Evolutionary conservation across 2,888 invertebrate species (phyloP).

Genomic region (Drosophila infuscata): DNA sequence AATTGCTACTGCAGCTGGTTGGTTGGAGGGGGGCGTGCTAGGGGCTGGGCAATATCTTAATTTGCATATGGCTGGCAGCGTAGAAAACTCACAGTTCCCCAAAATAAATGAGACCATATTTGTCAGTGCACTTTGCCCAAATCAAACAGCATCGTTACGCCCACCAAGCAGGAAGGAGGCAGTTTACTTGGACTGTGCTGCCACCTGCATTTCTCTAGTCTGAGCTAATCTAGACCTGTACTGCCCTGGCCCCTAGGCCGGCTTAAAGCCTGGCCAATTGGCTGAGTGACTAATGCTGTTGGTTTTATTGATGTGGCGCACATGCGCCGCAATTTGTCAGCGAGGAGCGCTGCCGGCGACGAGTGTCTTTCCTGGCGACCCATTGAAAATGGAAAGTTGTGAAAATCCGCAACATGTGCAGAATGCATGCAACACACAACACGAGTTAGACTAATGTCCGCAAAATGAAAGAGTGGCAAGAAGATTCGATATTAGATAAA

Average conservation of each 20-base stretch:
- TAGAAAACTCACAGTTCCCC: slow-evolving; percentile 48
- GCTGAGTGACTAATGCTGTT: slow-evolving; percentile 75
- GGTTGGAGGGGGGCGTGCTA: not conserved
- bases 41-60: slow-evolving; percentile 61
- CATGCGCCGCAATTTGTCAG: slow-evolving; percentile 67
- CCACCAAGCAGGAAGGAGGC: slow-evolving; percentile 47
- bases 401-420: slow-evolving; percentile 27
- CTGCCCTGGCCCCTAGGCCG: slow-evolving; percentile 22
- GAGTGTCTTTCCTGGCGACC: slow-evolving; percentile 22
- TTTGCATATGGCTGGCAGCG: slow-evolving; percentile 68
- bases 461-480: not conserved
- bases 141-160: slow-evolving; percentile 74
- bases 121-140: slow-evolving; percentile 72
- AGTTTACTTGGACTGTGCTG: slow-evolving; percentile 38
- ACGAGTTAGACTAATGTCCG: not conserved
- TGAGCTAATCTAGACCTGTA: slow-evolving; percentile 16
- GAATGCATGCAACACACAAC: not conserved
- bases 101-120: slow-evolving; percentile 78
- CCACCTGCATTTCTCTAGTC: slow-evolving; percentile 62
- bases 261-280: slow-evolving; percentile 52
- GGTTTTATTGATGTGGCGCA: slow-evolving; percentile 75
- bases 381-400: slow-evolving; percentile 78
- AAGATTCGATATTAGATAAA: not conserved
- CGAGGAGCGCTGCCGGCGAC: slow-evolving; percentile 31
- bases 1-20: slow-evolving; percentile 33